Evolutionary conservation across 2,113 vertebrate genomes (phyloP), one percentile per base, ranked within the genome.

Genomic region (Ahaetulla prasina): DNA sequence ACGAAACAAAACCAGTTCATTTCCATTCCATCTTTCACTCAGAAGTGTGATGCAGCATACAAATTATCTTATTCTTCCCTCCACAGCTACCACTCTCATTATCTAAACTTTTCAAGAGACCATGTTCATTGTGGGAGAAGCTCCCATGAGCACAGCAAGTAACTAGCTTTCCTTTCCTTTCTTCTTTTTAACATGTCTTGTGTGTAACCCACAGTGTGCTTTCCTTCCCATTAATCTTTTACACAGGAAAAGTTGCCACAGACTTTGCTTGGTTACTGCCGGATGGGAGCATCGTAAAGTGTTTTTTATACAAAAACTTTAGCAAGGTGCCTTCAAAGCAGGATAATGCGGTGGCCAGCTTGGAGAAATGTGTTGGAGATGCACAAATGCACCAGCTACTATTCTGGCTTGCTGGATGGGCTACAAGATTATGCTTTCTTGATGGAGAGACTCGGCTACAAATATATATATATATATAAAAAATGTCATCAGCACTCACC

Each of bases 401-500:
- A 18, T 49, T 86, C n/a, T 35, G 35, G 7, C 8, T 20, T 9
- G 22, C 49, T 68, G 9, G 16, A 11, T 50, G 16, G 27, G 18
- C 52, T 27, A 27, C 10, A n/a, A 39, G 87, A 8, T 8, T n/a
- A 39, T 3, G 2, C 16, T 39, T 39, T n/a, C n/a, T 74, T 39
- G 68, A n/a, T 30, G 45, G 30, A 52, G 18, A 47, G 22, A 52
- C 8, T 23, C 2, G 22, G 11, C 18, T 27, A 84, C 80, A 8
- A 10, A 2, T 43, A 84, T 0, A 2, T 8, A 84, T 2, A n/a
- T n/a, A 45, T 3, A 45, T 3, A 14, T 6, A 12, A 50, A 84
- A 90, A 30, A 2, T n/a, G 1, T 23, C 30, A 43, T 16, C 25
- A 39, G 25, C 3, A 96, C 97, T 93, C 95, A 99, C 99, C 99